Base-by-base conservation (phyloP, 2,888 invertebrate species). In the Drosophila quinaria region DNA sequence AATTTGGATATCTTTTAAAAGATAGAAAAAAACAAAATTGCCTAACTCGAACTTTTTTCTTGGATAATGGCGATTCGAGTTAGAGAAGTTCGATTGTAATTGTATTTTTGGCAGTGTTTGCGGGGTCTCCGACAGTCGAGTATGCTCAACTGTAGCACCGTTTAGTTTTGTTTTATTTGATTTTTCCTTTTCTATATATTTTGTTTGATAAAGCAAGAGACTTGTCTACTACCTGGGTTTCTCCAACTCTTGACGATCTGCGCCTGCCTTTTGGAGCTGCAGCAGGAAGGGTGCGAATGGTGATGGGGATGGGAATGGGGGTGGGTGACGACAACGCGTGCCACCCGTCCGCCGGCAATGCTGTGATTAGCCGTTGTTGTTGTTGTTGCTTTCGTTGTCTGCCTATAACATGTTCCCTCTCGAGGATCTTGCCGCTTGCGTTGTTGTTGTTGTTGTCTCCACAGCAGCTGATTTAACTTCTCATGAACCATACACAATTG, bases 331-430 rank as follows among this genome's bases (percentile, higher is more conserved):
- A 76, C 66, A 42, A 80, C 70, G 64, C 88, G 83, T 44, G 70
- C 80, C 86, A 77, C 65, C 51, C 82, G 58, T 17, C 71, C 86
- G 19, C 60, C 59, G 42, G 67, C 56, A 47, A 70, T 70, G 33
- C 63, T 62, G 46, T 80, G 85, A 59, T 68, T 68, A 51, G 80
- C 82, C 81, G 86, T 87, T 50, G 55, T 68, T 52, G 66, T 47
- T 60, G 71, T 22, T 50, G 6, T 25, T 50, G 54, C 33, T 54
- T 13, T 29, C 11, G 22, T 11, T 54, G 31, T 35, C 70, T 41
- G 73, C 39, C 60, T 76, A 85, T 60, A 71, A 58, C 81, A 87
- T 87, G 56, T 67, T 80, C 59, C 59, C 47, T 59, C 41, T 61
- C 37, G 42, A 52, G 55, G 62, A 55, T 58, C 15, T 42, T 33